Evolutionary conservation across 2,797 vertebrate genomes (phyloP).

Genomic region (Paramormyrops hopkinsi): DNA sequence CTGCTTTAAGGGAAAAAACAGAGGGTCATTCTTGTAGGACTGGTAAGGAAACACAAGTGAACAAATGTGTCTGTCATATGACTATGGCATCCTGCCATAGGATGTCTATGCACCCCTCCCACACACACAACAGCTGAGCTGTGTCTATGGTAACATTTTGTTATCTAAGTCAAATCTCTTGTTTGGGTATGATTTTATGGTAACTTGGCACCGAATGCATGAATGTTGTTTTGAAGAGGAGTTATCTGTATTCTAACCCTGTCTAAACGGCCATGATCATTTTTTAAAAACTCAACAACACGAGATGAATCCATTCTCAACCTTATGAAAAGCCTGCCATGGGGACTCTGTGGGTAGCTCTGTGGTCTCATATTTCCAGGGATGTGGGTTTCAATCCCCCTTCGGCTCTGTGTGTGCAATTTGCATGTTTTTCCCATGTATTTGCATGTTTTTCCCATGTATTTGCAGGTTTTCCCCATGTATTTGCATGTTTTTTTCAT

Average conservation of each 20-base stretch:
- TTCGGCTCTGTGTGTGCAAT: neutral
- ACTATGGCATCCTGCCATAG: neutral
- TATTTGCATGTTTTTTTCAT: neutral
- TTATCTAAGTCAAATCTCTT: conserved; percentile 8
- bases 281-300: neutral
- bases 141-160: neutral
- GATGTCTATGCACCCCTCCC: neutral
- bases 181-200: conserved; percentile 18
- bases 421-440: neutral
- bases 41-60: neutral
- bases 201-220: neutral
- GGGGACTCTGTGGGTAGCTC: neutral
- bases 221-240: neutral
- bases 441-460: neutral
- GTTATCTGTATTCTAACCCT: neutral
- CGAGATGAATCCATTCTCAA: neutral
- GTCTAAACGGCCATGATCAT: neutral
- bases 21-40: neutral
- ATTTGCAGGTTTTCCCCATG: neutral
- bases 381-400: neutral
- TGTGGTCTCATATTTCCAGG: neutral
- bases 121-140: neutral
- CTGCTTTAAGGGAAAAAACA: neutral
- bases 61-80: neutral
- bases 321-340: neutral